Evolutionary conservation across 2,797 vertebrate species (phyloP).

Genomic region (Selene dorsalis): DNA sequence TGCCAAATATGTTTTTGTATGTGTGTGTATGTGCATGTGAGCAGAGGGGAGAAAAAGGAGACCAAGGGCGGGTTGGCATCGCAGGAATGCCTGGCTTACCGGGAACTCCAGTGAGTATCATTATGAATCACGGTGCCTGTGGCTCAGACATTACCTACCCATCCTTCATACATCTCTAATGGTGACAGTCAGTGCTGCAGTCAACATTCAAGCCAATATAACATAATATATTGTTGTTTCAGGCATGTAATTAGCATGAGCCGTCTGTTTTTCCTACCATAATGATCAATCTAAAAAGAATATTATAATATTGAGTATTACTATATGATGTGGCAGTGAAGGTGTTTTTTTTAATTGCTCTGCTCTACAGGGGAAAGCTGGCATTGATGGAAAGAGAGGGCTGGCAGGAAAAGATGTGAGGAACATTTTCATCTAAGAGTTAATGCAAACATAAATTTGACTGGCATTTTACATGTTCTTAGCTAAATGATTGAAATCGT

Average conservation of each 20-base stretch:
- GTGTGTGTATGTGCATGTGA: conserved; percentile 30
- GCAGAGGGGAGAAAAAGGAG: conserved; percentile 83
- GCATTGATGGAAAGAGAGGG: conserved; percentile 86
- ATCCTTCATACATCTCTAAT: conserved; percentile 20
- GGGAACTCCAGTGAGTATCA: conserved; percentile 83
- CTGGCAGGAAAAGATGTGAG: conserved; percentile 83
- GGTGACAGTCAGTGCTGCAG: neutral
- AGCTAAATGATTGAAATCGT: neutral
- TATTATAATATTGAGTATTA: neutral
- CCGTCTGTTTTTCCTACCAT: conserved; percentile 14
- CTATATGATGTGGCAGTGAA: neutral
- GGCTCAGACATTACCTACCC: neutral
- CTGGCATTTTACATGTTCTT: neutral
- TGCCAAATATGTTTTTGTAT: neutral
- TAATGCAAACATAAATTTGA: neutral
- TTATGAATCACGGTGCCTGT: neutral
- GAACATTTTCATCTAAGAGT: conserved; percentile 15
- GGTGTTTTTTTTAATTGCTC: conserved; percentile 26
- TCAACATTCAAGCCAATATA: conserved; percentile 2
- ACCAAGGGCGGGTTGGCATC: conserved; percentile 83
- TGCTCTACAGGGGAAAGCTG: conserved; percentile 81
- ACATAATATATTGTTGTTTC: neutral
- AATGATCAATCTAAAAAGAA: conserved; percentile 21
- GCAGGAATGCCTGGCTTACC: conserved; percentile 87
- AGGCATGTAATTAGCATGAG: conserved; percentile 12